Percentiles rank a stretch among this genome's conserved stretches.
phyloP scores from a whole-genome alignment of 2,113 vertebrate genomes.

The Dicerorhinus sumatrensis region DNA sequence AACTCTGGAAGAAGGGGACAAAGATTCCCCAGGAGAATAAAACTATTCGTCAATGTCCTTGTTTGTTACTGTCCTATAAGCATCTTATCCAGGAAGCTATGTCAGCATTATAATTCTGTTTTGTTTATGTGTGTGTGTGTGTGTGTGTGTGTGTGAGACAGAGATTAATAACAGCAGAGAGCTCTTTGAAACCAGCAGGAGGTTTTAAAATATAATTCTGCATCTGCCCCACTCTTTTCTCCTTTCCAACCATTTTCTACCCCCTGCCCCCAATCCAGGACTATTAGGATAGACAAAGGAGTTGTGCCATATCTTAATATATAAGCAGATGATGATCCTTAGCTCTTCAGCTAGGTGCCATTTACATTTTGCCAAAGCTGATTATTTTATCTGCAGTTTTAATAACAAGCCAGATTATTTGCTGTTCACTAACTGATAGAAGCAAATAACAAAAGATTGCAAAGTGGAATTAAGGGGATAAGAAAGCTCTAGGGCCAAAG shows the following conservation, averaged over 20 bases:
- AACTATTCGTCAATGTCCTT: conserved; percentile 82
- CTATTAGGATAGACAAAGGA: conserved; percentile 79
- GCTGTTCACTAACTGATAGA: conserved; percentile 26
- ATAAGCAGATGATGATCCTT: conserved; percentile 68
- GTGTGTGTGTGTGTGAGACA: conserved; percentile 69
- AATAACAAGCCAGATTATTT: conserved; percentile 47
- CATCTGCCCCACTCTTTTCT: conserved; percentile 73
- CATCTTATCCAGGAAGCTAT: conserved; percentile 73
- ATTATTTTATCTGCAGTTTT: conserved; percentile 76
- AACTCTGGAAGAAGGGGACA: conserved; percentile 59
- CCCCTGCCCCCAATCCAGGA: conserved; percentile 45
- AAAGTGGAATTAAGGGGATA: conserved; percentile 67
- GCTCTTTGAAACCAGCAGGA: conserved; percentile 71
- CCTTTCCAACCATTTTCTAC: conserved; percentile 3
- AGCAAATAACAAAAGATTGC: conserved; percentile 40
- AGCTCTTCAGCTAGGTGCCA: conserved; percentile 66
- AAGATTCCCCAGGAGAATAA: conserved; percentile 58
- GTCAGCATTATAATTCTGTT: conserved; percentile 75
- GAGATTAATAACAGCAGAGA: conserved; percentile 76
- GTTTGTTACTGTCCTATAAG: conserved; percentile 79
- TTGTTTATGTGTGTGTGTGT: conserved; percentile 67
- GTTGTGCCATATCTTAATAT: conserved; percentile 83
- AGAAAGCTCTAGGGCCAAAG: conserved; percentile 49
- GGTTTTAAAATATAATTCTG: conserved; percentile 81
- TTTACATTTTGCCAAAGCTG: conserved; percentile 79